Evolutionary conservation across 2,113 vertebrate species (phyloP), one percentile per base, ranked within the genome.

Genomic region (Brachypteracias leptosomus): DNA sequence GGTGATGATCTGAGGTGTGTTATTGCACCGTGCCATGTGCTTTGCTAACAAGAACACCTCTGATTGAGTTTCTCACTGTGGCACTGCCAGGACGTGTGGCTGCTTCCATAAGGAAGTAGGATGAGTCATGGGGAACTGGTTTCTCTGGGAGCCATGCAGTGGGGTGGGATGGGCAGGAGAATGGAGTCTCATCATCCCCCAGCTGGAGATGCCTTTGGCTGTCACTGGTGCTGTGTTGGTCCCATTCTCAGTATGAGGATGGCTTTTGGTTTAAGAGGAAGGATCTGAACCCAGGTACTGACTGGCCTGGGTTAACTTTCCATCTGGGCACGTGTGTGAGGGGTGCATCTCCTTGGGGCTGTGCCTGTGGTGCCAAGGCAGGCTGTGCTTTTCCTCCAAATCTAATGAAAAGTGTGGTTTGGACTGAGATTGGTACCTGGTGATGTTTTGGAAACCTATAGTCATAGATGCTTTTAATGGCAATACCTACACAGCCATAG

Each of bases 391-490:
- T 57, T 75, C 18, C 83, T 93, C 74, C 83, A 79, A 93, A 95
- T 86, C 36, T 88, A 88, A 93, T 90, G 93, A 87, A 88, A 96
- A 95, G 70, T 96, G 96, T 67, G 67, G 55, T 95, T 82, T 70
- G 58, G 61, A 94, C 88, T 90, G 81, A 94, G 93, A 85, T 85
- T 35, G 35, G 13, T 89, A 31, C 91, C 94, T 95, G 96, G 83
- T 54, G 95, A 38, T 75, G 86, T 94, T 96, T 49, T 90, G 93
- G 89, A 96, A 97, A 70, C 92, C 96, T 88, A 85, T 77, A 95
- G 89, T 94, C 95, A 95, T 83, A 91, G 94, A 87, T 68, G 95
- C 59, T 92, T 93, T 97, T 95, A 88, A 91, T 95, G 90, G 95
- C 96, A 97, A 96, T 31, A 68, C 95, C 94, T 95, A 85, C 81